Evolutionary conservation across 2,888 invertebrate species (phyloP).

Genomic region (Dascillus cervinus): DNA sequence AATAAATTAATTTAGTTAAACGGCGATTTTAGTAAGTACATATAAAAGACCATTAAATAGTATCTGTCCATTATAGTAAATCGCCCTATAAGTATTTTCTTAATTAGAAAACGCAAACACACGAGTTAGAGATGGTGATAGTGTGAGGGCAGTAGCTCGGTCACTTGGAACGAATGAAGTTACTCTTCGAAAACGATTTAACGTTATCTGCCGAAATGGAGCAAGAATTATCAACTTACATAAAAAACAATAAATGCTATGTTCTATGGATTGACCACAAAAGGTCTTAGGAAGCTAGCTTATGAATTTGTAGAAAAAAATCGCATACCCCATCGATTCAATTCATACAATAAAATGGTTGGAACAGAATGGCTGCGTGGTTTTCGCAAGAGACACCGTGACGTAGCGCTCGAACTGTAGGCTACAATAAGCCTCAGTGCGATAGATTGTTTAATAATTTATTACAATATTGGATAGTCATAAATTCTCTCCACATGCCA

Average conservation of each 20-base stretch:
- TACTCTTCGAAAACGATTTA: neutral
- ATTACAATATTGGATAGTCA: neutral
- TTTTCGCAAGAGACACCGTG: constrained; percentile 5
- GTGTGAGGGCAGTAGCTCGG: too few relatives aligned
- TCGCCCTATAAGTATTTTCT: too few relatives aligned
- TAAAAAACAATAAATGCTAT: constrained; percentile 1
- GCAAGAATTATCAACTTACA: neutral
- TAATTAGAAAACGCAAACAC: too few relatives aligned
- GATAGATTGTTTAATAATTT: constrained; percentile 3
- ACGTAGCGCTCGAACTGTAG: constrained; percentile 4
- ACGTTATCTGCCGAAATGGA: constrained; percentile 1
- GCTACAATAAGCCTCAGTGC: constrained; percentile 3
- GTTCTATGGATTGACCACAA: neutral
- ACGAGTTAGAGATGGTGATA: too few relatives aligned
- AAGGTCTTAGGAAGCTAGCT: neutral
- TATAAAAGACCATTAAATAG: too few relatives aligned
- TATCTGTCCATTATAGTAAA: too few relatives aligned
- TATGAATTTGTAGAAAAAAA: neutral
- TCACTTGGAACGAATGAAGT: neutral
- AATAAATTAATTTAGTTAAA: too few relatives aligned
- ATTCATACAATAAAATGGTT: neutral
- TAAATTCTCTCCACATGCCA: neutral
- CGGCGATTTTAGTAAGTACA: too few relatives aligned
- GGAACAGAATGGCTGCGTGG: neutral
- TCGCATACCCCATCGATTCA: neutral